These are phyloP conservation scores for Varanus komodoensis DNA, from an alignment of 2,113 vertebrate species.

Conservation along the genomic window DNA sequence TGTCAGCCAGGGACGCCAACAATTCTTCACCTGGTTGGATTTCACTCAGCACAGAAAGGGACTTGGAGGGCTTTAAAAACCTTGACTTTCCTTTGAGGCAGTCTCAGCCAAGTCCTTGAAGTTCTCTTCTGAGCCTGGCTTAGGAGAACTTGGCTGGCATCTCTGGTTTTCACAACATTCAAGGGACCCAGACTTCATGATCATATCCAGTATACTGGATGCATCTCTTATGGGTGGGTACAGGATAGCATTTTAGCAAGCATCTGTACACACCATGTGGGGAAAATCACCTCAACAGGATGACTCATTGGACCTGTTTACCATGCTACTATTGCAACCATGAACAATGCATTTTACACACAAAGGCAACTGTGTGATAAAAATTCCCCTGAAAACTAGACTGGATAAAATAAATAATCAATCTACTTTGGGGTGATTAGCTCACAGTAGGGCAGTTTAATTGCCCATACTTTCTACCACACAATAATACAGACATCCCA, in stretches of 20 bases:
- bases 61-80: neutral
- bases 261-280: neutral
- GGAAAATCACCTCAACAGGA: neutral
- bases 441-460: too few species aligned
- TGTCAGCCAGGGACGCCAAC: neutral
- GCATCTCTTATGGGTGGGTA: neutral
- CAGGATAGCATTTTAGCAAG: neutral
- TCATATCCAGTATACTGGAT: neutral
- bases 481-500: too few species aligned
- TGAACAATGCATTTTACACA: too few species aligned
- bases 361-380: too few species aligned
- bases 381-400: too few species aligned
- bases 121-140: neutral
- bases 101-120: neutral
- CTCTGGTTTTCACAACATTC: neutral
- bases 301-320: neutral
- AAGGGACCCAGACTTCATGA: neutral
- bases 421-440: too few species aligned
- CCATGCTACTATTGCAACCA: neutral
- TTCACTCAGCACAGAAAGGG: neutral
- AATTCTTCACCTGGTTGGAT: neutral
- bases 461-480: too few species aligned
- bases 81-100: neutral
- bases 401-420: too few species aligned
- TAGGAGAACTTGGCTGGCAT: neutral